Base-by-base conservation (phyloP, 2,113 vertebrate species). In the Heptranchias perlo region DNA sequence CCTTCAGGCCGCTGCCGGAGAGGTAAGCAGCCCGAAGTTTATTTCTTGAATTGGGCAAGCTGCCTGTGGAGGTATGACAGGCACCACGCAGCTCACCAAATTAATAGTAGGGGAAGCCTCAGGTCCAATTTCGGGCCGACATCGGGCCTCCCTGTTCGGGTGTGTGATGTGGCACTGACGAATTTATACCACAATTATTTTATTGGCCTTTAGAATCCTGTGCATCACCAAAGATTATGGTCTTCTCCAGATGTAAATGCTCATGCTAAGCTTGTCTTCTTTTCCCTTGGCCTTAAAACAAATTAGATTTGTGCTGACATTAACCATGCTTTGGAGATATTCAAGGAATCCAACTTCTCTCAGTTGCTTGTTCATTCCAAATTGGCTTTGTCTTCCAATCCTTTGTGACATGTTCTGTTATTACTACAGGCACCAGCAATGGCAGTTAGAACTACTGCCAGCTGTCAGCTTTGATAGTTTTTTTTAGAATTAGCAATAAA, bases 371-470 rank as follows among this genome's bases (percentile, higher is more conserved):
- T 93, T 92, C 58, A 39, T 62, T 62, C 89, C 89, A 93, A 87
- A 64, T 39, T 93, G 89, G 58, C 76, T 95, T 89, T 95, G 96
- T 96, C 96, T 97, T 82, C 82, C 95, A 96, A 21, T 96, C 78
- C 69, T 96, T 7, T 23, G 73, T 96, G 67, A 96, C 73, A 89
- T 86, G 96, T 96, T 96, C 96, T 96, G 62, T 96, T 96, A 92
- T 96, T 97, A 96, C 54, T 96, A 96, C 96, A 96, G 96, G 96
- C 89, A 95, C 87, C 82, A 84, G 95, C 65, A 96, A 84, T 96
- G 58, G 21, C 35, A 96, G 96, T 94, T n/a, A 0, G 0, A 58
- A 96, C 96, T 96, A 96, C 96, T 82, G 31, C 95, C 96, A 96
- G 76, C 96, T 96, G 96, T 96, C 89, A 0, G 44, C 96, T 96